These are phyloP conservation scores for Drosophila niveifrons DNA, from an alignment of 2,888 invertebrate genomes.

Conservation along the genomic window DNA sequence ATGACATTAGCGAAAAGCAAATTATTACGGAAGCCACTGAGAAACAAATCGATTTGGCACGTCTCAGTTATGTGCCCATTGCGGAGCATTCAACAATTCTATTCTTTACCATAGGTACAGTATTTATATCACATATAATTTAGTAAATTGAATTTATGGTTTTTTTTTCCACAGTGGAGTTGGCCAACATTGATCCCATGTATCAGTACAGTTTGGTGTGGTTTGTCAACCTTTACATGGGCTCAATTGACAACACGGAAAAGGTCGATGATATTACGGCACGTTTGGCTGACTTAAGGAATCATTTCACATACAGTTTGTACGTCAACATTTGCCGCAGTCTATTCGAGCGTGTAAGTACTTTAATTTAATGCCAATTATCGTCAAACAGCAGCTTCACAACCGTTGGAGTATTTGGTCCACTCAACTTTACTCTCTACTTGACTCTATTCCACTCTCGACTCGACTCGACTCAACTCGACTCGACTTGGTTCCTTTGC, in stretches of 20 bases:
- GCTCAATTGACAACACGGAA: slow-evolving; percentile 94
- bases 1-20: slow-evolving; percentile 97
- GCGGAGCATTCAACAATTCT: slow-evolving; percentile 95
- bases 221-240: slow-evolving; percentile 95
- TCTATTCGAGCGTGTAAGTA: slow-evolving; percentile 93
- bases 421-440: neutral
- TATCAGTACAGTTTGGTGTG: slow-evolving; percentile 97
- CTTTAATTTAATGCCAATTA: slow-evolving; percentile 45
- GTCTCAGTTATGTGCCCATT: slow-evolving; percentile 95
- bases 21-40: slow-evolving; percentile 95
- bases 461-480: neutral
- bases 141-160: slow-evolving; percentile 16
- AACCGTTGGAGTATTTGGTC: slow-evolving; percentile 23
- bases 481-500: slow-evolving; percentile 2
- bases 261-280: slow-evolving; percentile 92
- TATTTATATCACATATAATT: neutral
- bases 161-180: slow-evolving; percentile 88
- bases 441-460: too few relatives aligned
- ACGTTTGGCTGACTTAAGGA: slow-evolving; percentile 90
- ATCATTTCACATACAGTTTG: slow-evolving; percentile 94
- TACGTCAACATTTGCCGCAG: slow-evolving; percentile 97
- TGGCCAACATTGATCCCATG: slow-evolving; percentile 98
- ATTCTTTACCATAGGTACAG: slow-evolving; percentile 94
- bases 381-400: slow-evolving; percentile 32
- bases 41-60: slow-evolving; percentile 93